Base-by-base conservation (phyloP, 92 coral and sea anemone species). In the Montipora capitata region DNA sequence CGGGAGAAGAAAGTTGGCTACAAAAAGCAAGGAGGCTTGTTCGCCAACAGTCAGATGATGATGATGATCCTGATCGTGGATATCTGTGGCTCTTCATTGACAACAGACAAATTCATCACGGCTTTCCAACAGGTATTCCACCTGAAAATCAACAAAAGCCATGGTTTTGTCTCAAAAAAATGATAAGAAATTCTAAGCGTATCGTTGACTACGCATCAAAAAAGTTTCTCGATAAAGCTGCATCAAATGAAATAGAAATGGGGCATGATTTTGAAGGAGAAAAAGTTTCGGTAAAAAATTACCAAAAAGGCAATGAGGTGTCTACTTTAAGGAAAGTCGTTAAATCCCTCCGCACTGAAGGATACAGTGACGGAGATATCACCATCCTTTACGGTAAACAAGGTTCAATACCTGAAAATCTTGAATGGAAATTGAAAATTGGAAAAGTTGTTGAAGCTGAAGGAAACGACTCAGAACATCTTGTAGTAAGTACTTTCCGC, bases 401-500 rank as follows among this genome's bases (percentile, higher is more conserved):
- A 6, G 71, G 1, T 1, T 2, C 0, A 1, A 79, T 79, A 14
- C 82, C 48, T 1, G 10, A 3, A 7, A 7, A 2, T 10, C 27
- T 70, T n/a, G 5, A 13, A 14, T 12, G 12, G 42, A 5, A 17
- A 43, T 2, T 58, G 0, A 15, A 0, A 27, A 52, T 9, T 14
- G 39, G 45, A 20, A 9, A 5, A 13, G 15, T 43, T 69, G 84
- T 48, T 4, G 54, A 48, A 54, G 91, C 61, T 13, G 74, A 81
- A 11, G 40, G 13, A 2, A 61, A 88, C 12, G 69, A 51, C 39
- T 59, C 72, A 7, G 76, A 88, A 0, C 0, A 38, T 10, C 3
- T 88, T 0, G 76, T 88, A 16, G 12, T 88, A 1, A 88, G 87
- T 7, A 4, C 87, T 5, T 56, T 88, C 35, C 71, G 67, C 12